phyloP scores from a whole-genome alignment of 2,888 invertebrate species.

The Neoaliturus tenellus region DNA sequence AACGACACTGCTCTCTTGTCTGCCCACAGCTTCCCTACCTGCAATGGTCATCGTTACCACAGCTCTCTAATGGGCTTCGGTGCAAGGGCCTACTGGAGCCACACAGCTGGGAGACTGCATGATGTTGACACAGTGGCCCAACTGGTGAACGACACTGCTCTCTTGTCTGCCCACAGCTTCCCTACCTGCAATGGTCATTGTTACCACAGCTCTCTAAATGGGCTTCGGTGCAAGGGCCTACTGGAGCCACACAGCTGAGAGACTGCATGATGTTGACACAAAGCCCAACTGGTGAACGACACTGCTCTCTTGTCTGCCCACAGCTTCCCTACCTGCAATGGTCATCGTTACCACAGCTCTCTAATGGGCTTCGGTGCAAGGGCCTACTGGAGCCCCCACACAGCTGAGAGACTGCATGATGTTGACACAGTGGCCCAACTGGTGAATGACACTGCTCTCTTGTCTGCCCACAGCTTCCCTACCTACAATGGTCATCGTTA shows the following conservation, averaged over 20 bases:
- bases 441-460: constrained; percentile 76
- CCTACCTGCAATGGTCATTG: constrained; percentile 71
- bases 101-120: constrained; percentile 75
- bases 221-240: constrained; percentile 76
- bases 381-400: constrained; percentile 74
- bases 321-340: constrained; percentile 72
- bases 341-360: too few species aligned
- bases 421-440: constrained; percentile 75
- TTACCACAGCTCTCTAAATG: too few species aligned
- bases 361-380: constrained; percentile 75
- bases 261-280: constrained; percentile 75
- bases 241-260: constrained; percentile 74
- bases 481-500: too few species aligned
- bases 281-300: constrained; percentile 77
- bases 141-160: constrained; percentile 76
- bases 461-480: constrained; percentile 74
- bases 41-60: too few species aligned
- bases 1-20: constrained; percentile 76
- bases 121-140: constrained; percentile 75
- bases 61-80: too few species aligned
- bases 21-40: constrained; percentile 73
- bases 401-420: constrained; percentile 75
- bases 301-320: constrained; percentile 75
- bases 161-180: constrained; percentile 75
- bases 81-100: constrained; percentile 74